Evolutionary conservation across 2,888 invertebrate species (phyloP).

Genomic region (Helicoverpa assulta): DNA sequence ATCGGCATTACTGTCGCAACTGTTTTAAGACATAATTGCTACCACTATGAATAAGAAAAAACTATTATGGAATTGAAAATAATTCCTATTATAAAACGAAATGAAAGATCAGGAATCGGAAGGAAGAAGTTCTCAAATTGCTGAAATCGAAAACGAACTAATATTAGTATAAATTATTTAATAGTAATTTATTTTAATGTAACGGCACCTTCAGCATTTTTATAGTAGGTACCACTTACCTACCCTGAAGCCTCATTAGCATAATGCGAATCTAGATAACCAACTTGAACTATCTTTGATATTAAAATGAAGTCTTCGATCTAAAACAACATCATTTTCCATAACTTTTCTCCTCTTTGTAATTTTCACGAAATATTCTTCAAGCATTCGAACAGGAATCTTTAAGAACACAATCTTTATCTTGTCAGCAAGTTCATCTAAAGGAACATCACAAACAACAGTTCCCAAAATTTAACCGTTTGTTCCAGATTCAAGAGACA

Average conservation of each 20-base stretch:
- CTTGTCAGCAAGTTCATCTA: constrained; percentile 3
- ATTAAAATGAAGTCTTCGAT: too few relatives aligned
- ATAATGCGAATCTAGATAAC: too few relatives aligned
- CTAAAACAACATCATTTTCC: too few relatives aligned
- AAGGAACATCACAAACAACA: constrained; percentile 33
- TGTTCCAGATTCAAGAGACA: constrained; percentile 34
- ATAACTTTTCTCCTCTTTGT: background rate
- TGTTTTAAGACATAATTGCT: constrained; percentile 12
- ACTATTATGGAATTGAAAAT: constrained; percentile 20
- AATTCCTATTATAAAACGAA: constrained; percentile 32
- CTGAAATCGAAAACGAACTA: too few relatives aligned
- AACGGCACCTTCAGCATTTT: too few relatives aligned
- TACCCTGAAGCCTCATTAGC: too few relatives aligned
- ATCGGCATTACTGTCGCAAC: background rate
- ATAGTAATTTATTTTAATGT: too few relatives aligned
- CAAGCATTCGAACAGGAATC: background rate
- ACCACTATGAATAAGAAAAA: too few relatives aligned
- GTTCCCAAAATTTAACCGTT: constrained; percentile 35
- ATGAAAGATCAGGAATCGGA: constrained; percentile 34
- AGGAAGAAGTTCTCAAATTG: background rate
- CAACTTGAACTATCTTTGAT: too few relatives aligned
- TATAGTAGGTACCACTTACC: too few relatives aligned
- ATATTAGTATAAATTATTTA: too few relatives aligned
- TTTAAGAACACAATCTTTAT: constrained; percentile 4
- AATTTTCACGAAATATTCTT: background rate